Evolutionary conservation across 2,113 vertebrate species (phyloP), one percentile per base, ranked within the genome.

Genomic region (Brachyhypopomus gauderio): DNA sequence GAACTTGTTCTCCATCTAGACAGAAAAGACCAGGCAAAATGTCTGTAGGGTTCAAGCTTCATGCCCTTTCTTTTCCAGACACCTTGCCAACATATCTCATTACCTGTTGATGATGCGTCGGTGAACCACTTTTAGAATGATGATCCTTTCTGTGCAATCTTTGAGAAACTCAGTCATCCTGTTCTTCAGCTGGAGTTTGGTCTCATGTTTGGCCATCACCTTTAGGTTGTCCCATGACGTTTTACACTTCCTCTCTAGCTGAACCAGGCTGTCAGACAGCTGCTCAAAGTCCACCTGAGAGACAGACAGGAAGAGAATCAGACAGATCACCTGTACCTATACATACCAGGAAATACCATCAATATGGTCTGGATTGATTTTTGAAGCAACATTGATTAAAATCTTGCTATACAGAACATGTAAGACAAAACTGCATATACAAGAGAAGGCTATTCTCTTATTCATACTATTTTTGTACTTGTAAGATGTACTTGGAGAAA

Each of bases 251-350:
- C 90, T 89, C 82, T 99, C 98, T 84, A 99, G 90, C 90, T 98
- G 96, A 23, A 91, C 88, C 86, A 99, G 92, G 86, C 94, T 96
- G 82, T 97, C 96, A 0, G 96, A 92, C 63, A 99, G 89, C 83
- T 95, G 93, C 0, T 98, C 97, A 84, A 99, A 99, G 86, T 99
- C 98, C 79, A 99, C 90, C 98, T 99, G 78, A 0, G 83, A 72
- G 78, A 48, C 60, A 59, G 20, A 41, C 27, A 79, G 52, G n/a
- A 23, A 34, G 11, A 62, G 7, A 34, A 22, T n/a, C 38, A 52
- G 19, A 5, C 16, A 8, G 20, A 45, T 11, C 52, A 22, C 5
- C 11, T 6, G n/a, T 27, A 66, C 0, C 17, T 3, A 34, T 30
- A 36, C 19, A 34, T 2, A 20, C 17, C 45, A 52, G 12, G 45